These are phyloP conservation scores for Bujurquina vittata DNA, from an alignment of 2,113 vertebrate genomes.

Conservation along the genomic window DNA sequence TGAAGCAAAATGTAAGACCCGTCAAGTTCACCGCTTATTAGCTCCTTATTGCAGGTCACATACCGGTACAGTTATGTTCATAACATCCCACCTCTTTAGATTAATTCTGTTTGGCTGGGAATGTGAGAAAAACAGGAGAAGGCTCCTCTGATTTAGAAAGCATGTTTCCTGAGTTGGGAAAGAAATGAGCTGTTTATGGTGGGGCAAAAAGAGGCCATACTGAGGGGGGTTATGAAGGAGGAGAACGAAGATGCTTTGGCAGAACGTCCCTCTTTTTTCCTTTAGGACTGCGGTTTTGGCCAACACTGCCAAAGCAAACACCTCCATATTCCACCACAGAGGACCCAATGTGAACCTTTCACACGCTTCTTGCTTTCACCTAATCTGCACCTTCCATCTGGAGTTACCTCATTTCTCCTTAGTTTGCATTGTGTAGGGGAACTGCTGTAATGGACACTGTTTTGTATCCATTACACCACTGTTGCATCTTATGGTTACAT, in stretches of 20 bases:
- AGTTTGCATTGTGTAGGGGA: not conserved
- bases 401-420: conserved; percentile 18
- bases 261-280: conserved; percentile 3
- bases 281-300: conserved; percentile 36
- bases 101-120: conserved; percentile 43
- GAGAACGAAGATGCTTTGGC: conserved; percentile 51
- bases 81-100: conserved; percentile 16
- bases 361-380: conserved; percentile 52
- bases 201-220: conserved; percentile 12
- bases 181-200: conserved; percentile 51
- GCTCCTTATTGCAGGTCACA: conserved; percentile 37
- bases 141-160: conserved; percentile 56
- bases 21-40: conserved; percentile 38
- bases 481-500: not conserved
- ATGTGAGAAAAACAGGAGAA: conserved; percentile 38
- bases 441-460: not conserved
- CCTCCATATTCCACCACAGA: conserved; percentile 55
- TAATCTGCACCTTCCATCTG: conserved; percentile 25
- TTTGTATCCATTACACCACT: not conserved
- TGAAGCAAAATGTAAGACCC: conserved; percentile 21
- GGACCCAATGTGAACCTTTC: conserved; percentile 54
- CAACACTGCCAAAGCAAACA: conserved; percentile 66
- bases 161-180: conserved; percentile 48
- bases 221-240: conserved; percentile 15
- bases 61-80: conserved; percentile 15